Conservation (phyloP, 1,140 invertebrate genomes). For the Hestina assimilis region DNA sequence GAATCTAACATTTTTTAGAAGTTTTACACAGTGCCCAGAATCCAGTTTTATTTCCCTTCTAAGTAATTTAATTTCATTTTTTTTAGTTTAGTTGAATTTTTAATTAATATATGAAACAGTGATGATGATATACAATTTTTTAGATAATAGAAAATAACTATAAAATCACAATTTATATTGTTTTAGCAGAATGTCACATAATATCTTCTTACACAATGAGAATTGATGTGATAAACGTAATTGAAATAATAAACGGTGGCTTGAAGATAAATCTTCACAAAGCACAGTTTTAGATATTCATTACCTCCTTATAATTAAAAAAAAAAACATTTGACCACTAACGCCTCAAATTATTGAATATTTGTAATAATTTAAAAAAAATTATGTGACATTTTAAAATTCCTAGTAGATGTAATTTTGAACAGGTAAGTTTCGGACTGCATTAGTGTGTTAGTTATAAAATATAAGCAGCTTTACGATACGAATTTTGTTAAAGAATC, state of each 20-base stretch:
- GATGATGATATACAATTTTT: no score
- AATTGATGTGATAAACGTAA: neutral
- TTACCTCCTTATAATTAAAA: no score
- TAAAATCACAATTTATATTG: neutral
- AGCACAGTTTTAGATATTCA: neutral
- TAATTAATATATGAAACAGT: no score
- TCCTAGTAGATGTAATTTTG: conserved; percentile 19
- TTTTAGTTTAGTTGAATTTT: no score
- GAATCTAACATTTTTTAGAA: no score
- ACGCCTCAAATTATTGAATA: no score
- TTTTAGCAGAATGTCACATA: neutral
- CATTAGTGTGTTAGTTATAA: conserved; percentile 17
- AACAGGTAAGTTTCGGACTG: conserved; percentile 8
- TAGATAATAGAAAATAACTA: no score
- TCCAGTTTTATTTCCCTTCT: no score
- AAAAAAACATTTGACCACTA: no score
- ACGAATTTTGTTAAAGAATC: neutral
- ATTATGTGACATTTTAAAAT: conserved; percentile 14
- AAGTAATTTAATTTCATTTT: no score
- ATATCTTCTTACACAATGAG: conserved; percentile 1
- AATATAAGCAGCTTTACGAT: conserved; percentile 13
- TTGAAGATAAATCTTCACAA: neutral
- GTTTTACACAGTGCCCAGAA: no score
- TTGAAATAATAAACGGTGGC: neutral
- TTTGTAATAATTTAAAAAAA: conserved; percentile 14